phyloP scores from a whole-genome alignment of 1,140 invertebrate species.

The Drosophila leontia region DNA sequence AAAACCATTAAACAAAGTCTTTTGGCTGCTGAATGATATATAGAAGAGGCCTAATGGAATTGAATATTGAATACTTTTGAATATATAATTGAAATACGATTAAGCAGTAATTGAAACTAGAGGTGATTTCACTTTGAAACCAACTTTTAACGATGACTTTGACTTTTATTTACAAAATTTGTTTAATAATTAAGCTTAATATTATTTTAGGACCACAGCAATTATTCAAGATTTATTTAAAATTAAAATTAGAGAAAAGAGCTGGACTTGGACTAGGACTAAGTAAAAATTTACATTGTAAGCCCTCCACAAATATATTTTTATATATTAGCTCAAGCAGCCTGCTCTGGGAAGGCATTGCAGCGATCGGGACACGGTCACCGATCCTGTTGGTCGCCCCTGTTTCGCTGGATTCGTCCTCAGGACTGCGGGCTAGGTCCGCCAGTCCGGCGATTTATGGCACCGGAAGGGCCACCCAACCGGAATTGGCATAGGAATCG shows the following conservation, averaged over 20 bases:
- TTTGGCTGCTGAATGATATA: not conserved
- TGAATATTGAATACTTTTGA: not conserved
- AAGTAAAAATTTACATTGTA: not conserved
- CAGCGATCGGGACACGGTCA: not conserved
- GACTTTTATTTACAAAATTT: not conserved
- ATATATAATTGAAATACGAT: not conserved
- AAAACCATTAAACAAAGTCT: not conserved
- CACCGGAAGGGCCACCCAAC: constrained; percentile 65
- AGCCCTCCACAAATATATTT: too few species aligned
- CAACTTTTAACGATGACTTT: not conserved
- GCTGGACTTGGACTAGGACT: not conserved
- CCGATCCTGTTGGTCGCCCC: constrained; percentile 14
- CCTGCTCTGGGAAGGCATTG: not conserved
- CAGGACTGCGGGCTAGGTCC: constrained; percentile 25
- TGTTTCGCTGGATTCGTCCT: constrained; percentile 21
- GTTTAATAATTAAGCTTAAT: too few species aligned
- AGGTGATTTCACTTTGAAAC: not conserved
- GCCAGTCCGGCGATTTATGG: constrained; percentile 64
- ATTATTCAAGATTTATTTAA: too few species aligned
- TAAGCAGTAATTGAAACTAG: not conserved
- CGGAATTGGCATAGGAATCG: constrained; percentile 71
- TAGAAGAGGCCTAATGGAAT: not conserved
- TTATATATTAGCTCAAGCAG: not conserved
- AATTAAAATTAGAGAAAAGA: too few species aligned
- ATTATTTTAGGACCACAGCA: too few species aligned